Evolutionary conservation across 1,140 invertebrate species (phyloP), one percentile per base, ranked within the genome.

Genomic region (Hormaphis cornu): DNA sequence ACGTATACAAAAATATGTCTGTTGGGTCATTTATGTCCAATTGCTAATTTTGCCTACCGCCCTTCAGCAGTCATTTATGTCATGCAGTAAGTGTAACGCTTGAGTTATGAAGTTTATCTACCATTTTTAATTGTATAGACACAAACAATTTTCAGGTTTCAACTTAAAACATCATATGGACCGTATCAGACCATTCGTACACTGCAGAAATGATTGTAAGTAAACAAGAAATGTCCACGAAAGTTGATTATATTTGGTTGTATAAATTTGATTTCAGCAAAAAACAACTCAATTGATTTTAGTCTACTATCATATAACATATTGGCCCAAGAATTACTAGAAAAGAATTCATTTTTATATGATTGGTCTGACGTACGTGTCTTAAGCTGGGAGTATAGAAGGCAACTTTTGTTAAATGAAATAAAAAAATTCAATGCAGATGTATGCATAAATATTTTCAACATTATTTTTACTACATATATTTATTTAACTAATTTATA

Each of bases 241-340:
- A 48, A 48, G n/a, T n/a, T n/a, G n/a, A n/a, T n/a, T n/a, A n/a
- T n/a, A n/a, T n/a, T n/a, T n/a, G n/a, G n/a, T n/a, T n/a, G n/a
- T n/a, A n/a, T n/a, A n/a, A n/a, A n/a, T n/a, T n/a, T n/a, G n/a
- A n/a, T n/a, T 66, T 50, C 3, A 66, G 61, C 28, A 35, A 66
- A 24, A 5, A 10, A 30, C 18, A 66, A 46, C 3, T 50, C 28
- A 24, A 58, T 53, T 70, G 42, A 46, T 93, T 86, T 97, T 97
- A 72, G 95, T 97, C 84, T 97, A 92, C 81, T 93, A 89, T 89
- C 93, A 91, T 97, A 95, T 76, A 97, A 97, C 79, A 86, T 97
- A 37, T 78, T 97, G 35, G 87, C 93, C 0, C 93, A 95, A 79
- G 82, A 86, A 72, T 79, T 95, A 30, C 72, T 96, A 42, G 83